Percentiles rank a stretch among this genome's conserved stretches.
phyloP scores from a whole-genome alignment of 2,888 invertebrate species.

The Philereme transversata region DNA sequence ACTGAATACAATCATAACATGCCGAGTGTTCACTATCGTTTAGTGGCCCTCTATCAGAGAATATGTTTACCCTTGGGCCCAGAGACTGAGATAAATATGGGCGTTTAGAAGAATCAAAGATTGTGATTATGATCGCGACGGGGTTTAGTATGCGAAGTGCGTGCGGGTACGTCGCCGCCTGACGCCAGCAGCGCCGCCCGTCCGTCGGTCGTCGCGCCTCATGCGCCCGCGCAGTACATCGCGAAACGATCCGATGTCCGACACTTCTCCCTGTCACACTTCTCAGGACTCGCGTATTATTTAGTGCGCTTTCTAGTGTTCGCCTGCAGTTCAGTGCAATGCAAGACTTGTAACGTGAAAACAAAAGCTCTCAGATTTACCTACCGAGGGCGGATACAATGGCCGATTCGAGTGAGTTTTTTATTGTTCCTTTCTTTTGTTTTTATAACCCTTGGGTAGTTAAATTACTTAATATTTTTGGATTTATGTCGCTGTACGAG shows the following conservation, averaged over 20 bases:
- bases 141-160: conserved; percentile 78
- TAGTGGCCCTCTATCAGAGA: conserved; percentile 63
- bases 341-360: conserved; percentile 58
- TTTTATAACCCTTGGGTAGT: conserved; percentile 25
- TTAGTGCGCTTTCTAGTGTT: conserved; percentile 69
- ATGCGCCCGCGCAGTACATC: conserved; percentile 51
- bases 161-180: conserved; percentile 71
- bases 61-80: conserved; percentile 68
- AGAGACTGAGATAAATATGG: conserved; percentile 71
- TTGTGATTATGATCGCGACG: conserved; percentile 72
- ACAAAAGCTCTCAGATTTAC: conserved; percentile 39
- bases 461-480: conserved; percentile 12
- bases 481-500: conserved; percentile 7
- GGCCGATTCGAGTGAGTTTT: conserved; percentile 59
- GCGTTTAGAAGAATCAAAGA: conserved; percentile 50
- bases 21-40: conserved; percentile 39
- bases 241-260: conserved; percentile 52
- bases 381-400: conserved; percentile 52
- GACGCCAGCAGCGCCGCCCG: conserved; percentile 63
- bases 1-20: conserved; percentile 62
- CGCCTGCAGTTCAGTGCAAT: conserved; percentile 55
- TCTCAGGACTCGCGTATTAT: conserved; percentile 63
- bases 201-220: conserved; percentile 18
- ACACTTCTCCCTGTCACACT: conserved; percentile 61
- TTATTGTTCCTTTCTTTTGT: conserved; percentile 37